phyloP scores from a whole-genome alignment of 2,113 vertebrate species.

The Carassius carassius region DNA sequence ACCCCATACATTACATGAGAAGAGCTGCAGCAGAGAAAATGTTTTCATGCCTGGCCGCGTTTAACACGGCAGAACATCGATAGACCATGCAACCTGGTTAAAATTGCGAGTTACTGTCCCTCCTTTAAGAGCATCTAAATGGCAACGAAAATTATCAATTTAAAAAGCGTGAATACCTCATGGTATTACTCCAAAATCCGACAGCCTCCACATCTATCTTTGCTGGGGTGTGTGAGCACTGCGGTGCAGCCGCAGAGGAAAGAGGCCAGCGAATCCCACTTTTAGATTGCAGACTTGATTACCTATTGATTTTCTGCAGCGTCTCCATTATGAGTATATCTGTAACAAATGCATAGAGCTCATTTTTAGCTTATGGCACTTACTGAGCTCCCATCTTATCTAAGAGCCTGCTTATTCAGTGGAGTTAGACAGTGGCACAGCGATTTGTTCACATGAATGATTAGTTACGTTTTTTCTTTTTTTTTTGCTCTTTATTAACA shows the following conservation, averaged over 20 bases:
- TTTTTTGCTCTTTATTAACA: neutral
- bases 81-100: slow-evolving; percentile 2
- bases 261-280: neutral
- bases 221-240: neutral
- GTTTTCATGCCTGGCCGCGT: neutral
- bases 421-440: neutral
- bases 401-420: neutral
- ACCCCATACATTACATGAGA: neutral
- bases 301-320: slow-evolving; percentile 58
- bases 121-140: slow-evolving; percentile 5
- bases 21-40: neutral
- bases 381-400: slow-evolving; percentile 31
- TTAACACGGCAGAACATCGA: slow-evolving; percentile 21
- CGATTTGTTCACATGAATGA: slow-evolving; percentile 29
- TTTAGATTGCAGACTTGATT: slow-evolving; percentile 56
- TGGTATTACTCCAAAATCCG: neutral
- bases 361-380: slow-evolving; percentile 48
- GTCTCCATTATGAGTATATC: slow-evolving; percentile 52
- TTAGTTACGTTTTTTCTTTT: slow-evolving; percentile 1
- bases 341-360: slow-evolving; percentile 54
- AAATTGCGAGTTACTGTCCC: neutral
- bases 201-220: slow-evolving; percentile 15
- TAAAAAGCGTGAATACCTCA: slow-evolving; percentile 2
- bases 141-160: slow-evolving; percentile 32
- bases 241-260: neutral